A percentile compares a stretch with the other conserved stretches of the same genome.
Conservation (phyloP, 2,888 invertebrate genomes). For the Mongoloraphidia duomilia region DNA sequence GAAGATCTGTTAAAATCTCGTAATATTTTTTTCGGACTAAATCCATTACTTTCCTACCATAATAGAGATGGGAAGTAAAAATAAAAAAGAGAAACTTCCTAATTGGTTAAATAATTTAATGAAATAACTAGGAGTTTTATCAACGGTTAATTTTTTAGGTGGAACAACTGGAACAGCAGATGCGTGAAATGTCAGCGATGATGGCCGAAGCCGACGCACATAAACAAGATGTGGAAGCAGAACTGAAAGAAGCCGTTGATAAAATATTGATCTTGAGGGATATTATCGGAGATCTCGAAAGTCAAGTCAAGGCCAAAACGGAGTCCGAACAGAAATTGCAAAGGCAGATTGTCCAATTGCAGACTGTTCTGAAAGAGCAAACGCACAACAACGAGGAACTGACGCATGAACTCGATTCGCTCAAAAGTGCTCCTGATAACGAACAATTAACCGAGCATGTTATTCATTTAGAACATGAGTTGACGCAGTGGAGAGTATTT, state of each 20-base stretch:
- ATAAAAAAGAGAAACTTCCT: too few species aligned
- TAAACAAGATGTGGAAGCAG: slow-evolving; percentile 50
- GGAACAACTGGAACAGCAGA: slow-evolving; percentile 62
- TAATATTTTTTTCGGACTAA: too few species aligned
- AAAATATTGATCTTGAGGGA: slow-evolving; percentile 61
- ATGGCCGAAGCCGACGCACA: slow-evolving; percentile 45
- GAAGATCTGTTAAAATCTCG: too few species aligned
- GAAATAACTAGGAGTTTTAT: neutral
- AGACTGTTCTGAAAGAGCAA: slow-evolving; percentile 38
- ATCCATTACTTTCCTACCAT: too few species aligned
- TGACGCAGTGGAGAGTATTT: slow-evolving; percentile 22
- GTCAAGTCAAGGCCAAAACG: slow-evolving; percentile 53
- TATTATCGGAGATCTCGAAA: slow-evolving; percentile 62
- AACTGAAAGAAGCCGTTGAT: slow-evolving; percentile 59
- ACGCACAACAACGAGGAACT: slow-evolving; percentile 40
- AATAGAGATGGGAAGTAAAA: too few species aligned
- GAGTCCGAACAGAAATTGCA: slow-evolving; percentile 45
- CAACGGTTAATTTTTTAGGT: slow-evolving; percentile 36
- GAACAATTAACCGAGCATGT: slow-evolving; percentile 32
- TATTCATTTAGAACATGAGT: slow-evolving; percentile 30
- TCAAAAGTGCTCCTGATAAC: slow-evolving; percentile 30
- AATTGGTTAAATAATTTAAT: too few species aligned
- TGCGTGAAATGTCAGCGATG: slow-evolving; percentile 50
- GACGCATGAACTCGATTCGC: slow-evolving; percentile 36
- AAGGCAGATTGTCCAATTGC: slow-evolving; percentile 41